Evolutionary conservation across 2,797 vertebrate species (phyloP), one percentile per base, ranked within the genome.

Genomic region (Macrochelys suwanniensis): DNA sequence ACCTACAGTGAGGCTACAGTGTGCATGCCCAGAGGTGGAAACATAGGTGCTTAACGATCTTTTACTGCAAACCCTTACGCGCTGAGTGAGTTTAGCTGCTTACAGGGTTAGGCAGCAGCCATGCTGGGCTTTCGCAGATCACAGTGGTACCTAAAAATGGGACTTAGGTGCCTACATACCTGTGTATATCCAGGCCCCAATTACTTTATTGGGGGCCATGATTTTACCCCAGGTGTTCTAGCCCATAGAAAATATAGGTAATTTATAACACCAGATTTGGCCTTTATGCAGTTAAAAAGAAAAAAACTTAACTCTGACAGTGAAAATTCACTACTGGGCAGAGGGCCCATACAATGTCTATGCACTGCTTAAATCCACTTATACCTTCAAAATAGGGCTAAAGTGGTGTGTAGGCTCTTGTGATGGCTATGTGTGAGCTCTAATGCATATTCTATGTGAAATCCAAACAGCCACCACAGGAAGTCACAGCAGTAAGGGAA

Each of bases 401-500:
- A 95, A 94, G 91, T 93, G 7, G 53, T 49, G 94, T 57, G 28
- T 56, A 59, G 51, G 83, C 86, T 93, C 94, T 97, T 68, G 68
- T 81, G 26, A 19, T 89, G 68, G 56, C 88, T 89, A 85, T 93
- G 83, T 88, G 31, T 79, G 59, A 95, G 87, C 53, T 19, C 37
- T 84, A 83, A 93, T 84, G 65, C 33, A 85, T 89, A 95, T 87
- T 95, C 82, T 88, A 93, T 77, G 50, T 9, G 87, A 50, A 85
- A 91, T 82, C 53, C 89, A 93, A 89, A 78, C 78, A 92, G 89
- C 42, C 92, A 87, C 80, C 85, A 90, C 54, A 82, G 56, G 80
- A 97, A 92, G 57, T 85, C 53, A 53, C 54, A 92, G 79, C 87
- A 92, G 88, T 91, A 95, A 86, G 28, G 56, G 61, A 96, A 94